phyloP scores from a whole-genome alignment of 1,140 invertebrate genomes.

The Trichomalopsis sarcophagae region DNA sequence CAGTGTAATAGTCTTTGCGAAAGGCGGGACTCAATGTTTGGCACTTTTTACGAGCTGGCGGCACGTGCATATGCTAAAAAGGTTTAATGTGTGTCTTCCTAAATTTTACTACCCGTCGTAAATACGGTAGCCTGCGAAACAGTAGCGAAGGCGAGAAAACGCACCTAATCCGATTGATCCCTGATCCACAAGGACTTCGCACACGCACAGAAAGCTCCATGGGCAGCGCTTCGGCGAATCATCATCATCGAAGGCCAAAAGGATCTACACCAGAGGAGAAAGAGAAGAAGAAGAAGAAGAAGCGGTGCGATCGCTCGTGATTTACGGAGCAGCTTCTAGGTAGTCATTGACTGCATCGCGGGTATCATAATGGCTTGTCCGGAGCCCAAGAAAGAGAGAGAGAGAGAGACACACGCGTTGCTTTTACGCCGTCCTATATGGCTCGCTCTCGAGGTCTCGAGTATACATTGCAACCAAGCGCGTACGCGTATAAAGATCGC shows the following conservation, averaged over 20 bases:
- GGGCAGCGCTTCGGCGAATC: not conserved
- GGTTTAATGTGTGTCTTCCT: not conserved
- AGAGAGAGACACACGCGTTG: not conserved
- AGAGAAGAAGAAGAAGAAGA: not conserved
- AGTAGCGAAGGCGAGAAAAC: not conserved
- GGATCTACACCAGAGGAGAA: not conserved
- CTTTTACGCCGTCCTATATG: not conserved
- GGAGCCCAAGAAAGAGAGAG: not conserved
- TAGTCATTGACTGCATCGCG: not conserved
- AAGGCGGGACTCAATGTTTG: not conserved
- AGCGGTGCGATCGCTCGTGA: not conserved
- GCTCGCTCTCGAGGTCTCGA: not conserved
- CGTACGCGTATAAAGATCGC: not conserved
- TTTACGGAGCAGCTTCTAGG: constrained; percentile 1
- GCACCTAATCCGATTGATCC: not conserved
- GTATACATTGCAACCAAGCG: not conserved
- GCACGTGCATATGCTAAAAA: not conserved
- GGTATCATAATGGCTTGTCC: not conserved
- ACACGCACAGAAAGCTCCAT: not conserved
- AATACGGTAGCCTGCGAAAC: not conserved
- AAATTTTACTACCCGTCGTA: not conserved
- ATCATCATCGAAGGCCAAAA: constrained; percentile 1
- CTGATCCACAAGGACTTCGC: no score
- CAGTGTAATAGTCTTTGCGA: no score
- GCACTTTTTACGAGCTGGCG: not conserved